Base-by-base conservation (phyloP, 2,113 vertebrate genomes). In the Rhipidura dahli region DNA sequence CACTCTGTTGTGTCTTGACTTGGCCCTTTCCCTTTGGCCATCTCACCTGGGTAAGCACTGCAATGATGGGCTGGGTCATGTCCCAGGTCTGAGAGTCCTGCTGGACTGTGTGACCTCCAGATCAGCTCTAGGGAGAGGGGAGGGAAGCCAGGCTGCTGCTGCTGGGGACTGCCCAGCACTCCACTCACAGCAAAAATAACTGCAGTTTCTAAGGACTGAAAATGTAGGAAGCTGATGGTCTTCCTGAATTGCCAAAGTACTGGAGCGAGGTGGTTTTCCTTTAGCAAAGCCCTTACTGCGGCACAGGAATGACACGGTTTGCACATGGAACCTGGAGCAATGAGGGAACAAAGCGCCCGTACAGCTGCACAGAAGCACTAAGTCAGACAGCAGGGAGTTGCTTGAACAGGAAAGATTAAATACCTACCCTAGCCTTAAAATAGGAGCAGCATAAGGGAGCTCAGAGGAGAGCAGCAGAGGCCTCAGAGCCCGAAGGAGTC, bases 381-480 rank as follows among this genome's bases (percentile, higher is more conserved):
- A 64, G 56, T 82, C 87, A 90, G 71, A 90, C 90, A 94, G 82
- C 50, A 79, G 63, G 91, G 90, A 93, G 92, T 33, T 85, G 90
- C 85, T 92, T 26, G 56, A 83, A 97, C 22, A 92, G 70, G 87
- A 91, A 94, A 94, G 92, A 94, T 90, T 78, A 77, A 54, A 92
- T 96, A 96, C 96, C 94, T 94, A 97, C 97, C 95, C 97, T 97
- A 96, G 87, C 71, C 88, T 96, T 82, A 97, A 94, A 90, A 93
- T 51, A 96, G 96, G 61, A 96, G 94, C 94, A 96, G 96, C 31
- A 1, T 49, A 92, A 96, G 90, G 28, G 93, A 96, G 94, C 95
- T 94, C 93, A 93, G 90, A 39, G 73, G 95, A 93, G 75, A 95
- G 90, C 83, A 84, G 96, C 54, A 93, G 93, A 95, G 73, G 92